phyloP scores from a whole-genome alignment of 2,797 vertebrate species.

The Furcifer pardalis region DNA sequence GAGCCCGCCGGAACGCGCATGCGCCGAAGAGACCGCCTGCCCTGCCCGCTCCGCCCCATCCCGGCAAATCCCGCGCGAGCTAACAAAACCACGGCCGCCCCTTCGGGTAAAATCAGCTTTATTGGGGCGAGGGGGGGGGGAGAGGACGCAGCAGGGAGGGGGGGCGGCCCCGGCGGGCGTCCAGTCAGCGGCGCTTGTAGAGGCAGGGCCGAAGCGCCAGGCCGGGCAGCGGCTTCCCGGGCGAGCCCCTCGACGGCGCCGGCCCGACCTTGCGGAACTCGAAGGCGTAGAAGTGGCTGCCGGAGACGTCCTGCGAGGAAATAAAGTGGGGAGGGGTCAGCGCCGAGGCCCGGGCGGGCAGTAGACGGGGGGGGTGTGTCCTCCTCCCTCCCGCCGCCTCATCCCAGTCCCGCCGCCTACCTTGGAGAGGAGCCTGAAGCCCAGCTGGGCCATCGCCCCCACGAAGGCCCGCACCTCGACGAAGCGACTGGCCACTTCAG shows the following conservation, averaged over 20 bases:
- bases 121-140: too few species aligned
- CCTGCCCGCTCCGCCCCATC: not conserved
- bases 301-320: not conserved
- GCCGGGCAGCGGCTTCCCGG: not conserved
- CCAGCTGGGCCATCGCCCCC: slow-evolving; percentile 79
- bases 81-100: not conserved
- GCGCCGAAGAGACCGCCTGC: not conserved
- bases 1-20: not conserved
- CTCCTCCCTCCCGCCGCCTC: not conserved
- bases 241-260: not conserved
- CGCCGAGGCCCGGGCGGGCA: too few species aligned
- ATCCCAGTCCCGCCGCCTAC: slow-evolving; percentile 66
- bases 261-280: slow-evolving; percentile 22
- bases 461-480: slow-evolving; percentile 81
- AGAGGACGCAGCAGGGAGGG: too few species aligned
- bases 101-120: not conserved
- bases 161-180: too few species aligned
- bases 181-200: slow-evolving; percentile 15
- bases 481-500: slow-evolving; percentile 94
- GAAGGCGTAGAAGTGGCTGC: slow-evolving; percentile 26
- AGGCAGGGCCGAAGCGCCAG: slow-evolving; percentile 26
- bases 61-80: not conserved
- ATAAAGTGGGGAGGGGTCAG: too few species aligned
- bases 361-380: rapidly evolving
- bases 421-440: slow-evolving; percentile 87